Base-by-base conservation (phyloP, 1,140 invertebrate species). In the Achroia grisella region DNA sequence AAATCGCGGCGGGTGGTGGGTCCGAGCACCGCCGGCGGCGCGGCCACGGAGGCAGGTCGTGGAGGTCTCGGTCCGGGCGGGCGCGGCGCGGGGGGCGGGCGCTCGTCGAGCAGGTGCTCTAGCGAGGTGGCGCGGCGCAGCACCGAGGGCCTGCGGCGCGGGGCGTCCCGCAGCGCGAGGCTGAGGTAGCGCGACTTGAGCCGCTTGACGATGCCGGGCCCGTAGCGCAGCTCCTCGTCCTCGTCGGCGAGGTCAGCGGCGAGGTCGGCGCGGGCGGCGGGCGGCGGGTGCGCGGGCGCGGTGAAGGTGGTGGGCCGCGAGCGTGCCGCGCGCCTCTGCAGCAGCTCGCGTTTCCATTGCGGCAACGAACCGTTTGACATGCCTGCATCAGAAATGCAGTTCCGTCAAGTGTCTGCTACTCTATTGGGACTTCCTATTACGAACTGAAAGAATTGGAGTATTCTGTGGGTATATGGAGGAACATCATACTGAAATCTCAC, bases 121-220 rank as follows among this genome's bases (percentile, higher is more conserved):
- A 97, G 87, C 52, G 93, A 95, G 10, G 94, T 91, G 6, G 94
- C 94, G 39, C 94, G 88, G 10, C 94, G 85, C 39, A 96, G 88
- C 49, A 93, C 87, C 1, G 90, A 88, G 4, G 88, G 89, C 14
- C 91, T 86, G n/a, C 86, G 86, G 42, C 89, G 88, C 28, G 88
- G 88, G 33, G 86, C 87, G 55, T 94, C 92, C 6, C 94, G 87
- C 39, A 94, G 77, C 1, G 93, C 93, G 29, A 96, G 86, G 65
- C 92, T 94, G 44, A 96, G 87, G 72, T 95, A 96, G 60, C 93
- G 92, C 65, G 93, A 93, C 66, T 94, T 91, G 33, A 97, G 86
- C 63, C 92, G 93, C 57, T 93, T 94, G 3, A 97, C 95, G 62
- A 97, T 97, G 5, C 95, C 95, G 8, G 95, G 95, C 0, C 95